Evolutionary conservation across 2,888 invertebrate species (phyloP).

Genomic region (Trichopoda pennipes): DNA sequence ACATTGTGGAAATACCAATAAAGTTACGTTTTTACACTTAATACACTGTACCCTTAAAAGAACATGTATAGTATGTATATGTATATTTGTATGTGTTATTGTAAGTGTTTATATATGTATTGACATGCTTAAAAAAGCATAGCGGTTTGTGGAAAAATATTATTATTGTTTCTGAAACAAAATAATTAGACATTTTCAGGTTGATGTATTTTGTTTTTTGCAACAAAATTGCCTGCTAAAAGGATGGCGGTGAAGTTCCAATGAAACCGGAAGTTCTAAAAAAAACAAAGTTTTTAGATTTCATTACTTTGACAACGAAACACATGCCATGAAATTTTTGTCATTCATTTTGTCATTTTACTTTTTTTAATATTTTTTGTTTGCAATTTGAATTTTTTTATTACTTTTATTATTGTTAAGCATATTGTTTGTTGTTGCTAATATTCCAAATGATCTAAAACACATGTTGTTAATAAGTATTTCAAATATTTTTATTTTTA

Average conservation of each 20-base stretch:
- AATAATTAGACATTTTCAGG: slow-evolving; percentile 3
- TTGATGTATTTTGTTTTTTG: not conserved
- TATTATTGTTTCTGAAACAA: not conserved
- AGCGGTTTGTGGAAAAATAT: no score
- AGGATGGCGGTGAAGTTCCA: not conserved
- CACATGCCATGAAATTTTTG: not conserved
- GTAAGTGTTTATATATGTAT: no score
- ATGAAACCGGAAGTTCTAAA: slow-evolving; percentile 59
- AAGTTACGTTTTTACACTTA: no score
- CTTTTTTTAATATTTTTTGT: not conserved
- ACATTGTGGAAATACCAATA: no score
- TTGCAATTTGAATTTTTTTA: not conserved
- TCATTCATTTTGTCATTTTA: slow-evolving; percentile 5
- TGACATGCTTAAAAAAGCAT: no score
- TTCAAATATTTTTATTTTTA: not conserved
- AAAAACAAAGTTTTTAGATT: slow-evolving; percentile 14
- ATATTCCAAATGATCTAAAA: slow-evolving; percentile 12
- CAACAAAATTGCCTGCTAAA: slow-evolving; percentile 3
- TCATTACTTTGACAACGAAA: slow-evolving; percentile 23
- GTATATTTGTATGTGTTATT: no score
- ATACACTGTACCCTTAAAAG: no score
- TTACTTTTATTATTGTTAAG: not conserved
- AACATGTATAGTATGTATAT: no score
- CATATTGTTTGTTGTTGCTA: slow-evolving; percentile 3
- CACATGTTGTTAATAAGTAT: slow-evolving; percentile 22